Percentiles rank a stretch among this genome's conserved stretches.
Conservation (phyloP, 2,113 vertebrate species). For the Apistogramma diplotaenia region DNA sequence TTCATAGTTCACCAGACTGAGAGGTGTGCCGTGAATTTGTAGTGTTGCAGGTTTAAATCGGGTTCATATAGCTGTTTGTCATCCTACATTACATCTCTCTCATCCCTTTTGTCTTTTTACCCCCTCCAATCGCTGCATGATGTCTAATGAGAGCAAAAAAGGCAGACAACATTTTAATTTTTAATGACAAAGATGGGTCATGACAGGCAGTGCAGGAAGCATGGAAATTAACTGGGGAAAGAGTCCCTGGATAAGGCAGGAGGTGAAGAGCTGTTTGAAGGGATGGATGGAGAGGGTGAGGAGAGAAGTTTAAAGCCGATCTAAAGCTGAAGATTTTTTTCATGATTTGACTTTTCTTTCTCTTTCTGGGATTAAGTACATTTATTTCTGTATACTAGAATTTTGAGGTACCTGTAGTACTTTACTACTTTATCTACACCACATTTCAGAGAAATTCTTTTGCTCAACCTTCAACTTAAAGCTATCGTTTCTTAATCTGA, state of each 20-base stretch:
- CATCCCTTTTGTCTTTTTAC: neutral
- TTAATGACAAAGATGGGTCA: conserved; percentile 37
- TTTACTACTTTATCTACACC: neutral
- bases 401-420: neutral
- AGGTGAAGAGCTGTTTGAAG: neutral
- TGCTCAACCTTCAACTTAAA: neutral
- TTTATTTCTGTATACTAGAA: neutral
- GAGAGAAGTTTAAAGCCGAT: neutral
- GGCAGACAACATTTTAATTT: conserved; percentile 38
- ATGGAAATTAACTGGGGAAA: conserved; percentile 12
- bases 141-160: conserved; percentile 47
- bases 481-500: too few relatives aligned
- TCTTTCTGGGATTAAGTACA: neutral
- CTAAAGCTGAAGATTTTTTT: neutral
- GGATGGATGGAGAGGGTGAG: neutral
- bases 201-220: conserved; percentile 37
- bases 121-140: neutral
- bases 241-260: conserved; percentile 7
- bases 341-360: neutral
- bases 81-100: neutral
- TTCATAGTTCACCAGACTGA: conserved; percentile 6
- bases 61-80: neutral
- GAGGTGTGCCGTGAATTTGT: conserved; percentile 1
- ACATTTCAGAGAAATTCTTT: neutral
- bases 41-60: conserved; percentile 23